Base-by-base conservation (phyloP, 2,888 invertebrate genomes). In the Himalopsyche anomala region DNA sequence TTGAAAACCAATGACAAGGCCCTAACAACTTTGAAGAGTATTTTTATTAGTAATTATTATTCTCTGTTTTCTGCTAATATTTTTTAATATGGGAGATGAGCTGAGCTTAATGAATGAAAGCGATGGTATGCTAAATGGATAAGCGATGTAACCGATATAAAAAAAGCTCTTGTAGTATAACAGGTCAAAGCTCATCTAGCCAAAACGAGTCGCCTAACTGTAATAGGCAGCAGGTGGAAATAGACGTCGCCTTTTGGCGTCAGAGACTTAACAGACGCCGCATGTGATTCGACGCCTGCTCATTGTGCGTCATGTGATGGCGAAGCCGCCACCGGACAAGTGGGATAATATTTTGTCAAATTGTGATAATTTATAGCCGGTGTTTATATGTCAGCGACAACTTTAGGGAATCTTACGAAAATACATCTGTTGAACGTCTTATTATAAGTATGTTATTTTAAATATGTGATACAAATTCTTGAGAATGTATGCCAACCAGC, bases 331-430 rank as follows among this genome's bases (percentile, higher is more conserved):
- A 51, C 19, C 19, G 19, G 62, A 19, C 19, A 19, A 62, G 62
- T n/a, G 62, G 62, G 62, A n/a, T 62, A 62, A 62, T 62, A 62
- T 62, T 62, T 62, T 62, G 62, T 62, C 19, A 62, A 62, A 62
- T 62, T 62, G 62, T 62, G 28, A 62, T 62, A 62, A 62, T 62
- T 19, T 19, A 62, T 62, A 19, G 62, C 62, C 28, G 5, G 19
- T 62, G 28, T 62, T 62, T 62, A 62, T 62, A 62, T 19, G 62
- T 62, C 62, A 19, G 62, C 62, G 62, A 28, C 62, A 11, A 62
- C 62, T 62, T 19, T 19, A n/a, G 62, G 62, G 62, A 19, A 62
- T 62, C 19, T 19, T 19, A 62, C 62, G 28, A 62, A 62, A 62
- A 62, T 62, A 62, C 19, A 62, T 62, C 19, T 62, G 62, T 62